phyloP scores from a whole-genome alignment of 2,797 vertebrate genomes.

The Bovichtus variegatus region DNA sequence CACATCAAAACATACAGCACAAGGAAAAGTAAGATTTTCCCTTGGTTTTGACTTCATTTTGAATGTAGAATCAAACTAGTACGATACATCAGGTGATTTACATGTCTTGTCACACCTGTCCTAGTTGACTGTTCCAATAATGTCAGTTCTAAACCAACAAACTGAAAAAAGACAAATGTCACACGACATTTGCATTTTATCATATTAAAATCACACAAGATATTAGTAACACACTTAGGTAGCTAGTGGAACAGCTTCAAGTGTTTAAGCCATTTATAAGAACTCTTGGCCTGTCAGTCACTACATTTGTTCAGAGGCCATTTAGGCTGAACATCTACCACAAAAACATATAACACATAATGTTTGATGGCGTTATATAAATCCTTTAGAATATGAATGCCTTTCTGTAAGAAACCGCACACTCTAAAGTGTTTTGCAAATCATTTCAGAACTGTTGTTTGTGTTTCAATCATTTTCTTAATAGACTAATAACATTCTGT shows the following conservation, averaged over 20 bases:
- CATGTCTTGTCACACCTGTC: background rate
- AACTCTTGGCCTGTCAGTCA: background rate
- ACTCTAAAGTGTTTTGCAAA: background rate
- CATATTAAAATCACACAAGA: background rate
- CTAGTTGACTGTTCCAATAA: background rate
- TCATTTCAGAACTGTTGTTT: background rate
- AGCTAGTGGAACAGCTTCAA: background rate
- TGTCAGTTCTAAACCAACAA: background rate
- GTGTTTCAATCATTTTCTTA: background rate
- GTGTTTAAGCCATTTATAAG: background rate
- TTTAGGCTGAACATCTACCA: background rate
- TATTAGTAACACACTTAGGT: background rate
- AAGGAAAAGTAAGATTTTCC: conserved; percentile 19
- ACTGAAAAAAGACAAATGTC: background rate
- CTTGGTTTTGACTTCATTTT: conserved; percentile 23
- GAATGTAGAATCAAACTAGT: background rate
- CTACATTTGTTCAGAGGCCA: background rate
- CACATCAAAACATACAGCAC: conserved; percentile 27
- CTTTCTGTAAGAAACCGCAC: background rate
- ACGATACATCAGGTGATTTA: background rate
- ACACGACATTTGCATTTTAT: background rate
- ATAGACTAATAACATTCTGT: too few species aligned
- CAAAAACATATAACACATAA: background rate
- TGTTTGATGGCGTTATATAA: background rate
- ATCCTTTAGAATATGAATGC: background rate